These are phyloP conservation scores for Drosophila ohnishii DNA, from an alignment of 1,140 invertebrate genomes.

Conservation along the genomic window DNA sequence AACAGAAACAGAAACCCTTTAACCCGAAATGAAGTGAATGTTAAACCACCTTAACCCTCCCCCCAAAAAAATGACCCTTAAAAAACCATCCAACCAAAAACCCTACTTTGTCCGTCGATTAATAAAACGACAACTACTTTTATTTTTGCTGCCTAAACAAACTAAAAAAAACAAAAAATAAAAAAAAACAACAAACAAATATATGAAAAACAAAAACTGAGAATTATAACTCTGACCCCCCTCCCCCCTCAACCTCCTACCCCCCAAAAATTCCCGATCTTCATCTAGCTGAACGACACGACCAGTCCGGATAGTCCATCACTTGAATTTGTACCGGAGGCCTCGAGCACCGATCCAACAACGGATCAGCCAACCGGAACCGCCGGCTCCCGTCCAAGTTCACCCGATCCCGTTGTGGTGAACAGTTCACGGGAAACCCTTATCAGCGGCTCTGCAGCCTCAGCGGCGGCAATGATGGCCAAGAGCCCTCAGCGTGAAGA, in stretches of 20 bases:
- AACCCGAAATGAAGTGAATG: slow-evolving; percentile 33
- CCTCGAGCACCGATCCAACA: slow-evolving; percentile 25
- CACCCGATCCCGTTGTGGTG: slow-evolving; percentile 57
- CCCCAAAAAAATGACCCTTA: slow-evolving; percentile 1
- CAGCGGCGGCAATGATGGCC: slow-evolving; percentile 47
- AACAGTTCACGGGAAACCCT: slow-evolving; percentile 60
- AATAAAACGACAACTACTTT: slow-evolving; percentile 27
- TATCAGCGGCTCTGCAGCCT: slow-evolving; percentile 30
- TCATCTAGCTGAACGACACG: slow-evolving; percentile 79
- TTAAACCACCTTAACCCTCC: slow-evolving; percentile 11
- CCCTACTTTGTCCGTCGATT: slow-evolving; percentile 12
- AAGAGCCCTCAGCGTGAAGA: slow-evolving; percentile 76
- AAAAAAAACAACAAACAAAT: slow-evolving; percentile 17
- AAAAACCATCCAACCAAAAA: slow-evolving; percentile 7
- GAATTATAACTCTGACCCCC: slow-evolving; percentile 48
- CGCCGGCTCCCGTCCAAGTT: slow-evolving; percentile 58
- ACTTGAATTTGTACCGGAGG: slow-evolving; percentile 76
- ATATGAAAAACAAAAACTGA: slow-evolving; percentile 30
- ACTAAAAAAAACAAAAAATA: slow-evolving; percentile 18
- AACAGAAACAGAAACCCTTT: slow-evolving; percentile 24
- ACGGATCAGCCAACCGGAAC: slow-evolving; percentile 2
- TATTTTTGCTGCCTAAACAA: slow-evolving; percentile 33
- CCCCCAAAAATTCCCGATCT: slow-evolving; percentile 44
- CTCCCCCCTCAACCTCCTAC: slow-evolving; percentile 4
- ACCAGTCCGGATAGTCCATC: slow-evolving; percentile 81